Evolutionary conservation across 2,888 invertebrate genomes (phyloP).

Genomic region (Hypomecis atomaria): DNA sequence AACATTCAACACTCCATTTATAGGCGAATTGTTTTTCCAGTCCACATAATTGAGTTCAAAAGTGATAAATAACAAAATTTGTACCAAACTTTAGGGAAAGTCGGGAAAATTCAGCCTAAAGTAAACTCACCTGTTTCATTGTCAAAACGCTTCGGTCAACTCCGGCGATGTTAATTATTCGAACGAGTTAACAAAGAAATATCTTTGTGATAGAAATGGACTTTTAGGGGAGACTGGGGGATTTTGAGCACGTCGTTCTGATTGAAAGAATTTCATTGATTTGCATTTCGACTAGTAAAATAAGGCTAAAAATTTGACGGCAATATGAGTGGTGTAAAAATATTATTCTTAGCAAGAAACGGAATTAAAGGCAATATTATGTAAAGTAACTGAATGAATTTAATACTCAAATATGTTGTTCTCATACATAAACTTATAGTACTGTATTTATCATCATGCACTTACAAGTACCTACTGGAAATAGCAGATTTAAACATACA

Average conservation of each 20-base stretch:
- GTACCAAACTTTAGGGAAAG: conserved; percentile 44
- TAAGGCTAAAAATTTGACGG: neutral
- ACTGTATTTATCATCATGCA: no score
- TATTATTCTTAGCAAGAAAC: no score
- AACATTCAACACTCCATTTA: conserved; percentile 34
- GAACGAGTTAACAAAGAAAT: conserved; percentile 37
- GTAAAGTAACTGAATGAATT: no score
- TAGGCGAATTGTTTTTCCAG: conserved; percentile 34
- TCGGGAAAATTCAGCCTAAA: conserved; percentile 31
- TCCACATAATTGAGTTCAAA: conserved; percentile 42
- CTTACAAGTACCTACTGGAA: no score
- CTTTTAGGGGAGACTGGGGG: conserved; percentile 9
- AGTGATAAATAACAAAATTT: conserved; percentile 43
- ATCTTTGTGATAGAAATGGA: conserved; percentile 25
- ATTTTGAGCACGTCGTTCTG: neutral
- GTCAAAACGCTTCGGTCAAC: conserved; percentile 36
- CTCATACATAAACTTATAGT: no score
- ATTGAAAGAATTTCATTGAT: neutral
- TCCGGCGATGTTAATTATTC: conserved; percentile 36
- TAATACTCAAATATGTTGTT: no score
- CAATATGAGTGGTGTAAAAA: no score
- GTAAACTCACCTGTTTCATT: conserved; percentile 48
- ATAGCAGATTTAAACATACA: no score
- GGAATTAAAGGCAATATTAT: no score
- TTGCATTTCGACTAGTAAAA: neutral